Percentiles rank a stretch among this genome's conserved stretches.
Evolutionary conservation across 2,113 vertebrate species (phyloP).

Genomic region (Suricata suricatta): DNA sequence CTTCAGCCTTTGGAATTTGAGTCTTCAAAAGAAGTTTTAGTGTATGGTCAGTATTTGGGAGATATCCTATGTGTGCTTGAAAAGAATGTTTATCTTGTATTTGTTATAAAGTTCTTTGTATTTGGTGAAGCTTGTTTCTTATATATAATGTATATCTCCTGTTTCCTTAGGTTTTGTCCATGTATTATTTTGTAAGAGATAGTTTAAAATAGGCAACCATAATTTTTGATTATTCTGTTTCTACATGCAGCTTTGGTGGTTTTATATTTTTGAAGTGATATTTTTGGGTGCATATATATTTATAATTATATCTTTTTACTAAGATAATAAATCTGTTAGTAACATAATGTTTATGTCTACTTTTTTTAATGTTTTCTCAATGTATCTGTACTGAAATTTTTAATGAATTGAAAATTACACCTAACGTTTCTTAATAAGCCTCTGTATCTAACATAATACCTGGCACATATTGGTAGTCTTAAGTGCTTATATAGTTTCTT

Average conservation of each 20-base stretch:
- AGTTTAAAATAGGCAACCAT: constrained; percentile 14
- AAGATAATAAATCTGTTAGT: not conserved
- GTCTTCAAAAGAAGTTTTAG: not conserved
- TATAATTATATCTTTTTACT: not conserved
- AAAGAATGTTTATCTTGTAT: not conserved
- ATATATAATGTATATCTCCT: not conserved
- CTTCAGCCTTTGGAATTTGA: not conserved
- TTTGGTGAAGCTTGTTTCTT: not conserved
- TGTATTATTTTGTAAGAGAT: constrained; percentile 10
- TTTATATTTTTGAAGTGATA: not conserved
- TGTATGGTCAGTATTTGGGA: not conserved
- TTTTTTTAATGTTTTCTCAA: not conserved
- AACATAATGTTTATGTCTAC: not conserved
- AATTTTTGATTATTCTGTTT: not conserved
- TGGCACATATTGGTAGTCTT: not conserved
- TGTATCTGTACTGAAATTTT: not conserved
- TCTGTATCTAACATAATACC: not conserved
- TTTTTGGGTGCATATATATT: not conserved
- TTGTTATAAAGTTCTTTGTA: not conserved
- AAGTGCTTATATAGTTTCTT: not conserved
- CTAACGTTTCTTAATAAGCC: not conserved
- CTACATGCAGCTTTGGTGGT: not conserved
- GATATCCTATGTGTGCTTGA: not conserved
- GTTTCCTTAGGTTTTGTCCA: not conserved
- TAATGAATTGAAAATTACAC: not conserved